Base-by-base conservation (phyloP, 2,797 vertebrate genomes). In the Lophotriccus pileatus region DNA sequence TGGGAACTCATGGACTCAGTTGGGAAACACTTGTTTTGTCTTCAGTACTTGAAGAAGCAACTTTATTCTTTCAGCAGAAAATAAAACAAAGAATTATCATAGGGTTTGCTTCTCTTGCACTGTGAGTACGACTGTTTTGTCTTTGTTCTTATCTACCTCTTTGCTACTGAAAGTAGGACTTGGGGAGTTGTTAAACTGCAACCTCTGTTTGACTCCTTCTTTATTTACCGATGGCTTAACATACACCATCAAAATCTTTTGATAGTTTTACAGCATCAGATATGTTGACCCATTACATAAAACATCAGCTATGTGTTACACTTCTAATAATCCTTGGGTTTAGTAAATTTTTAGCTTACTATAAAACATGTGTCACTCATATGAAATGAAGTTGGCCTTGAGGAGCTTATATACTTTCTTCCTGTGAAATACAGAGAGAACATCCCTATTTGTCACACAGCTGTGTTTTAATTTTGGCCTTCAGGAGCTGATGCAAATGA, bases 401-500 rank as follows among this genome's bases (percentile, higher is more conserved):
- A 16, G 32, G 37, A 79, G 7, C 39, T 80, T 64, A 17, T 6
- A 14, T 58, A 22, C 19, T 90, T 85, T 78, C 7, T 41, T 77
- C 85, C 39, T 79, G 74, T 94, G 78, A 52, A 86, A 43, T 25
- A 27, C 41, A 73, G 77, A n/a, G n/a, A 63, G 39, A 89, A 32
- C 14, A 46, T 77, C 18, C 16, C 10, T 24, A 1, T 68, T 90
- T 76, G 47, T 89, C 39, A 72, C 56, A 74, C 27, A 93, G 1
- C 16, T 84, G 14, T 90, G 58, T 91, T 92, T 95, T 89, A 23
- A 93, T 93, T 91, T 92, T 87, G n/a, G 75, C 64, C n/a, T 74
- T 27, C 87, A 99, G 99, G 98, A 99, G 66, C 97, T 99, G 95
- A 97, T 99, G 96, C 98, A 98, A 87, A 96, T 99, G 81, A 99